Base-by-base conservation (phyloP, 2,113 vertebrate species). In the Nibea albiflora region DNA sequence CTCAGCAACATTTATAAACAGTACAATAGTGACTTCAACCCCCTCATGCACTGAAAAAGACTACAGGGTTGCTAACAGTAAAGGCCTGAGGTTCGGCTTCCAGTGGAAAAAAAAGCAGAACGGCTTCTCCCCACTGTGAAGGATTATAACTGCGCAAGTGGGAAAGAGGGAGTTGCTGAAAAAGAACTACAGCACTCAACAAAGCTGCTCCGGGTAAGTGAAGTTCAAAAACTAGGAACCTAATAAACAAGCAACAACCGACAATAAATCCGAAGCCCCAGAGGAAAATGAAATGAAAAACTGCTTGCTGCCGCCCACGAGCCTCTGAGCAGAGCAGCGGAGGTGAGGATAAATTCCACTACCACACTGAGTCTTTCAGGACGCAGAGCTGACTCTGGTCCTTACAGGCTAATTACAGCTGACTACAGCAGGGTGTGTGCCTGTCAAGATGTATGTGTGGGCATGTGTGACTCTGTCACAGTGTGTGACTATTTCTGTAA, bases 271-370 rank as follows among this genome's bases (percentile, higher is more conserved):
- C 78, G 85, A 85, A 85, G 72, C 87, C 84, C 49, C 24, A 15
- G 78, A 90, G 88, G 73, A 81, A 80, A 64, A 83, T 85, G 26
- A 88, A 90, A 91, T 89, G 88, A 86, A 88, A 89, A 90, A 90
- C 11, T 76, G 86, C 85, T 80, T 52, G 79, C 84, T 74, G 83
- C 75, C 49, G 50, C 90, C 86, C 81, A 89, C 81, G 2, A 70
- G 73, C 73, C 80, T 76, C 75, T 4, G 42, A 84, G 85, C 66
- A 39, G 75, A 80, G 77, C 78, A 67, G 66, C 31, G 15, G 82
- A 81, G 71, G 81, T 70, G 83, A 78, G 88, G 78, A 84, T 76
- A 60, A 84, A 90, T 83, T 83, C 73, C 42, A 22, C 73, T 46
- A 28, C 54, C 42, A 49, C 63, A 50, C 67, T 8, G 68, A 75